Conservation (phyloP, 1,140 invertebrate species). For the Cotesia vestalis region DNA sequence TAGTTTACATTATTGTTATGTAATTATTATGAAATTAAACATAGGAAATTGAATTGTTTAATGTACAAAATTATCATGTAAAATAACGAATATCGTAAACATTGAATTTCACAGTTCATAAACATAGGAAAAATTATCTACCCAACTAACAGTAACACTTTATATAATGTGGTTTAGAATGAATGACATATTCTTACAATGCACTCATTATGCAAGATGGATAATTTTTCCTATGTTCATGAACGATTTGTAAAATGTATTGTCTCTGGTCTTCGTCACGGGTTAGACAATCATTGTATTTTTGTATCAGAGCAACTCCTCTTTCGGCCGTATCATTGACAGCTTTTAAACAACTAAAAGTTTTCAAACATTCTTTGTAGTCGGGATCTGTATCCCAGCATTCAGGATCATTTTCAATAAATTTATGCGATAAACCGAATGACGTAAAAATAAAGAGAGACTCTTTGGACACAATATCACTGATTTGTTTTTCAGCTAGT, state of each 20-base stretch:
- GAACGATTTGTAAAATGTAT: conserved; percentile 46
- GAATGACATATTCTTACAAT: too few species aligned
- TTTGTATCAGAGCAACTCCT: conserved; percentile 55
- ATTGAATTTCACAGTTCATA: too few species aligned
- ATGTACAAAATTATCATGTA: too few species aligned
- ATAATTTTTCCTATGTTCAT: conserved; percentile 42
- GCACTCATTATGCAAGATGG: conserved; percentile 13
- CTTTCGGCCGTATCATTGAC: conserved; percentile 53
- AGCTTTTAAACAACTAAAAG: conserved; percentile 36
- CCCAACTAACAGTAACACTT: conserved; percentile 22
- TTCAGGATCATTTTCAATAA: conserved; percentile 4
- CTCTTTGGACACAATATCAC: conserved; percentile 30
- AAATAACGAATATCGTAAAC: too few species aligned
- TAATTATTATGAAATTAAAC: too few species aligned
- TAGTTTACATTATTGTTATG: too few species aligned
- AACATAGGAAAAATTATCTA: conserved; percentile 1
- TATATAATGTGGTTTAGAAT: neutral
- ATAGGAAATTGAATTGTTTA: too few species aligned
- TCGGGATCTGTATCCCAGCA: conserved; percentile 21
- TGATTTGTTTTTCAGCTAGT: conserved; percentile 19
- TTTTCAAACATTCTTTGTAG: conserved; percentile 17
- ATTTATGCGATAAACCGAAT: conserved; percentile 25
- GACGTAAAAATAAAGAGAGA: conserved; percentile 27
- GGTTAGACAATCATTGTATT: conserved; percentile 48
- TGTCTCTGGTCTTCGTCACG: conserved; percentile 51